Evolutionary conservation across 1,140 invertebrate genomes (phyloP).

Genomic region (Nilaparvata lugens): DNA sequence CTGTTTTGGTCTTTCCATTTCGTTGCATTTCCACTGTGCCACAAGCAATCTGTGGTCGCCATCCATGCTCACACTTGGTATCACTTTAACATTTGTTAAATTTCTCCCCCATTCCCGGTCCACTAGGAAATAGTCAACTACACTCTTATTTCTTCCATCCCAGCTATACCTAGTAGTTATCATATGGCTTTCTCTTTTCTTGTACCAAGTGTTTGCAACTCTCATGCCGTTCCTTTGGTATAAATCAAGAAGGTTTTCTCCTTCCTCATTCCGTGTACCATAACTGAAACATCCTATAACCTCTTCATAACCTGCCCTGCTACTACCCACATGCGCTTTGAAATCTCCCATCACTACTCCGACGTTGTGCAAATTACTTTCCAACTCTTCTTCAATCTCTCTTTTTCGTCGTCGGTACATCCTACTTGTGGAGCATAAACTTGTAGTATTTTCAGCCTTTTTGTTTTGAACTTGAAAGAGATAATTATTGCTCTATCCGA

Average conservation of each 20-base stretch:
- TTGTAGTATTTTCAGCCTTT: too few species aligned
- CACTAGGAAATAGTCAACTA: background rate
- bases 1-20: background rate
- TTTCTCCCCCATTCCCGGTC: background rate
- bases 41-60: background rate
- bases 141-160: background rate
- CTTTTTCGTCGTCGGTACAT: too few species aligned
- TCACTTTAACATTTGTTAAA: background rate
- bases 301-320: too few species aligned
- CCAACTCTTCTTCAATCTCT: too few species aligned
- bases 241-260: background rate
- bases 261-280: too few species aligned
- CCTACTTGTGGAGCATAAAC: too few species aligned
- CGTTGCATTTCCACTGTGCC: background rate
- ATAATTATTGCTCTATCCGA: too few species aligned
- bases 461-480: too few species aligned
- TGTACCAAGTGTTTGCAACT: background rate
- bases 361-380: too few species aligned
- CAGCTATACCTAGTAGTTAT: slow-evolving; percentile 1
- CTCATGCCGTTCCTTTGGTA: background rate
- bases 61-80: background rate
- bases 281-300: too few species aligned
- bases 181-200: background rate
- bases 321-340: too few species aligned
- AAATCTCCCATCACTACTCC: too few species aligned